phyloP scores from a whole-genome alignment of 1,140 invertebrate species.

The Carposina sasakii region DNA sequence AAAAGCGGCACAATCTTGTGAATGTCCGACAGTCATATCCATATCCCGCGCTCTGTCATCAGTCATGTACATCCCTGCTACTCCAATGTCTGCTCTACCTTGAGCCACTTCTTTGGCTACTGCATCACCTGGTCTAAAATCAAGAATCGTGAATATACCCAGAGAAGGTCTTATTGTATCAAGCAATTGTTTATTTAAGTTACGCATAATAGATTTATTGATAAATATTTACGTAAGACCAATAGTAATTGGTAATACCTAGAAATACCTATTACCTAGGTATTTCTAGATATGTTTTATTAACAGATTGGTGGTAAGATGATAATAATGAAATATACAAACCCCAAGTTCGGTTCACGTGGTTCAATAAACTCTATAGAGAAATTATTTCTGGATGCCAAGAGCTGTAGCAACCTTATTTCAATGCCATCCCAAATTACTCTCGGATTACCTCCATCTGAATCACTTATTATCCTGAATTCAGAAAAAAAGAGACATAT shows the following conservation, averaged over 20 bases:
- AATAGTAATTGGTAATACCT: neutral
- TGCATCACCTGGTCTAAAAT: conserved; percentile 71
- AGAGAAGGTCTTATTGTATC: no score
- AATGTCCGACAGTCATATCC: conserved; percentile 76
- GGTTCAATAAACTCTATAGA: conserved; percentile 78
- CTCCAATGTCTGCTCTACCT: conserved; percentile 74
- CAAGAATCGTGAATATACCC: no score
- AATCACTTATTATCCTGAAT: conserved; percentile 46
- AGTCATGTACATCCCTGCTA: conserved; percentile 80
- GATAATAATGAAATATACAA: conserved; percentile 3
- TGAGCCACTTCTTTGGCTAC: conserved; percentile 68
- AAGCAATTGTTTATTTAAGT: no score
- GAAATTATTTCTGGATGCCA: conserved; percentile 78
- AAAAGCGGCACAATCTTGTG: conserved; percentile 82
- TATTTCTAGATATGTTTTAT: neutral
- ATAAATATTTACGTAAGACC: no score
- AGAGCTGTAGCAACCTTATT: conserved; percentile 74
- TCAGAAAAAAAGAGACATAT: conserved; percentile 9
- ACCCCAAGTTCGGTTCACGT: conserved; percentile 66
- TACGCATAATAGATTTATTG: no score
- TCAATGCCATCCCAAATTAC: conserved; percentile 80
- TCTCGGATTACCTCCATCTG: conserved; percentile 59
- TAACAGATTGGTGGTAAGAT: conserved; percentile 1
- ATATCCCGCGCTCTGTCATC: conserved; percentile 67
- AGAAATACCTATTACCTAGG: no score